phyloP scores from a whole-genome alignment of 2,113 vertebrate species.

The Ailuropoda melanoleuca region DNA sequence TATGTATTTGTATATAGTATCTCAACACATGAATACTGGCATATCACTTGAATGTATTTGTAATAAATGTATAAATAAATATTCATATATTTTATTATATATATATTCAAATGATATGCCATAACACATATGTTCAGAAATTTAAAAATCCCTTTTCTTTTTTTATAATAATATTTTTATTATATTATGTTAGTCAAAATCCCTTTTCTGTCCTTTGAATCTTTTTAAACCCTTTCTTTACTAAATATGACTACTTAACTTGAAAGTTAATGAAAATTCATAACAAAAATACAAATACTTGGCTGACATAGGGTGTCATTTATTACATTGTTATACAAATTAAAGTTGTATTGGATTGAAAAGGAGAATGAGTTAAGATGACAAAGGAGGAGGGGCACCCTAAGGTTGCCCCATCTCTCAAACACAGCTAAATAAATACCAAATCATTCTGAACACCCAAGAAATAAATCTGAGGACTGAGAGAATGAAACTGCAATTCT shows the following conservation, averaged over 20 bases:
- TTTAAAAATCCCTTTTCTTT: neutral
- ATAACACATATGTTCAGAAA: neutral
- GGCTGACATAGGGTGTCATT: no score
- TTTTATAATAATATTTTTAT: no score
- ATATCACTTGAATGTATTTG: neutral
- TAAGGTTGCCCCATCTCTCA: neutral
- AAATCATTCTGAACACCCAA: neutral
- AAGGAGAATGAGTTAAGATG: neutral
- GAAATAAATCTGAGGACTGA: neutral
- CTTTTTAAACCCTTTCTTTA: neutral
- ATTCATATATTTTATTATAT: neutral
- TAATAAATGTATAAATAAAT: neutral
- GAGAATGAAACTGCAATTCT: neutral
- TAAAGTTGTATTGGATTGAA: neutral
- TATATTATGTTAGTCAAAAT: neutral
- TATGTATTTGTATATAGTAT: neutral
- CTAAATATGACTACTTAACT: neutral
- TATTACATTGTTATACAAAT: neutral
- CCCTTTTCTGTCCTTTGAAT: neutral
- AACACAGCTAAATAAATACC: neutral
- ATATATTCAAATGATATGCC: neutral
- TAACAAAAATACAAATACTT: neutral
- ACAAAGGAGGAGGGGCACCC: neutral
- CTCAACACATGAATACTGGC: neutral
- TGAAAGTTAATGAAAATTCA: neutral